Conservation (phyloP, 2,888 invertebrate species). For the Amphiduros pacificus region DNA sequence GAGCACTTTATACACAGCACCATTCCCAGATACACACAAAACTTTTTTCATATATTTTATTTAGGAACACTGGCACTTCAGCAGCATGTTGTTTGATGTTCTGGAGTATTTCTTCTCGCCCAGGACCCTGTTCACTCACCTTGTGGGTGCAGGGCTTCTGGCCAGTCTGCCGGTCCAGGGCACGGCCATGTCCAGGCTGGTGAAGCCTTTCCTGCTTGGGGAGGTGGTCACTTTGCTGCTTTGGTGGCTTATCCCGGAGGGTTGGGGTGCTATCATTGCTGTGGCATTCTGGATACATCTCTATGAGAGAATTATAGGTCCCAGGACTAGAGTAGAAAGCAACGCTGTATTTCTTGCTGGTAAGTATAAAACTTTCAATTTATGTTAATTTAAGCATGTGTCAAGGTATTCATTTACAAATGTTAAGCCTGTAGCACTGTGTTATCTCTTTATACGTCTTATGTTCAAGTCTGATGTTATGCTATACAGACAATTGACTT, state of each 20-base stretch:
- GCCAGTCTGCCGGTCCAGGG: neutral
- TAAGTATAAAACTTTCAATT: too few relatives aligned
- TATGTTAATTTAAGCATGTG: too few relatives aligned
- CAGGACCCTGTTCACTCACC: neutral
- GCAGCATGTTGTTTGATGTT: neutral
- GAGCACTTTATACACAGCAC: too few relatives aligned
- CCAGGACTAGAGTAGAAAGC: neutral
- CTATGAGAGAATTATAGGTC: neutral
- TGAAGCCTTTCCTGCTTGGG: neutral
- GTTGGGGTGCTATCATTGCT: neutral
- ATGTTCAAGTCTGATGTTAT: too few relatives aligned
- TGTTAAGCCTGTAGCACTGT: too few relatives aligned
- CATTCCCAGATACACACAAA: too few relatives aligned
- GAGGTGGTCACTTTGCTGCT: conserved; percentile 1
- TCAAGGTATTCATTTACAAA: too few relatives aligned
- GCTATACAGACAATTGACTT: too few relatives aligned
- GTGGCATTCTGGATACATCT: conserved; percentile 2
- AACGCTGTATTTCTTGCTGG: neutral
- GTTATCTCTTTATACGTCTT: too few relatives aligned
- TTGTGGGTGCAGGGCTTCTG: neutral
- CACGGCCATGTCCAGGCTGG: neutral
- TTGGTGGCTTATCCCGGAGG: neutral
- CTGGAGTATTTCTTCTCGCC: neutral
- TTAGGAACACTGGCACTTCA: too few relatives aligned
- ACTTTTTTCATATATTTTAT: too few relatives aligned